Evolutionary conservation across 2,888 invertebrate genomes (phyloP).

Genomic region (Cerceris ruficornis): DNA sequence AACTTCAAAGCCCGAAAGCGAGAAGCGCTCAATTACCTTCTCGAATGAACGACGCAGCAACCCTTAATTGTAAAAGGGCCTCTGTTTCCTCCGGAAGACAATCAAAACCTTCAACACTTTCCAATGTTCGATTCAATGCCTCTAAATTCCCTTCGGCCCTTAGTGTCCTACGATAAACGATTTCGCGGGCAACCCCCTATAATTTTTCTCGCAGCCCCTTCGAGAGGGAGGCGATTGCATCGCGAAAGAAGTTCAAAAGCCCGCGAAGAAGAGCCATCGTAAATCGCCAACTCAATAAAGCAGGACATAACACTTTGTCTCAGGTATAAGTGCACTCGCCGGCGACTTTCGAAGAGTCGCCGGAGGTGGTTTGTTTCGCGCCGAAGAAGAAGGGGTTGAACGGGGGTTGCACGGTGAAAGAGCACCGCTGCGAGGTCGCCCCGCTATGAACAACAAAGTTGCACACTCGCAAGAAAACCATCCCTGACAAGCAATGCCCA

Average conservation of each 20-base stretch:
- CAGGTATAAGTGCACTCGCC: constrained; percentile 60
- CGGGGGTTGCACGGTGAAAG: constrained; percentile 10
- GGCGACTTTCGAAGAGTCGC: constrained; percentile 47
- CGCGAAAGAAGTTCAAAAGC: constrained; percentile 48
- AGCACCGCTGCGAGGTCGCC: background rate
- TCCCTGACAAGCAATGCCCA: constrained; percentile 11
- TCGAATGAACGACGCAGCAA: too few relatives aligned
- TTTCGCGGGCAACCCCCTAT: background rate
- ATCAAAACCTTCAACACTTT: too few relatives aligned
- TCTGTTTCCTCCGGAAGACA: too few relatives aligned
- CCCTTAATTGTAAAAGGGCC: too few relatives aligned
- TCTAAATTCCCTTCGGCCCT: background rate
- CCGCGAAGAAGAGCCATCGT: constrained; percentile 38
- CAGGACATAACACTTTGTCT: constrained; percentile 68
- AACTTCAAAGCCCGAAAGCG: too few relatives aligned
- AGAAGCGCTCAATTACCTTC: too few relatives aligned
- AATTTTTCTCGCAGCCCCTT: constrained; percentile 42
- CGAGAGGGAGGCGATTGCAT: background rate
- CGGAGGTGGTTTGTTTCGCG: constrained; percentile 33
- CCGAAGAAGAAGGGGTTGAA: background rate
- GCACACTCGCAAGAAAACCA: constrained; percentile 32
- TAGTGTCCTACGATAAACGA: too few relatives aligned
- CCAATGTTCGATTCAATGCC: too few relatives aligned
- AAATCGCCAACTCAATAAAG: constrained; percentile 69
- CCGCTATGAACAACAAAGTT: constrained; percentile 18